Evolutionary conservation across 2,113 vertebrate genomes (phyloP).

Genomic region (Cryptotis parvus): DNA sequence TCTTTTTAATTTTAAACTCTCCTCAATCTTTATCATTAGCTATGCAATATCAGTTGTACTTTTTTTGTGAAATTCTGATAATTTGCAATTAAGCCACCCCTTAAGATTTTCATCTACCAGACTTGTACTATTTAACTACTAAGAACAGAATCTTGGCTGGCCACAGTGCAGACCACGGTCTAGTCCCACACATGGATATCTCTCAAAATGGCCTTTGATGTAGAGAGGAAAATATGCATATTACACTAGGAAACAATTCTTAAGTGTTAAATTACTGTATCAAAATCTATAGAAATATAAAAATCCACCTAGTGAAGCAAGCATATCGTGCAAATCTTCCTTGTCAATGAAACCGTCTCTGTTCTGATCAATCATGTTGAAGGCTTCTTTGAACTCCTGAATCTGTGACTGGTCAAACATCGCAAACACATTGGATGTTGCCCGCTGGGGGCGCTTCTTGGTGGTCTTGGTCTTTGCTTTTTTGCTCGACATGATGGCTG

Average conservation of each 20-base stretch:
- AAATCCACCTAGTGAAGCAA: conserved; percentile 94
- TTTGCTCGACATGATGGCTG: conserved; percentile 96
- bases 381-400: conserved; percentile 98
- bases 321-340: conserved; percentile 97
- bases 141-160: neutral
- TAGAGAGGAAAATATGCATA: neutral
- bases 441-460: conserved; percentile 98
- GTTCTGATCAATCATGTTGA: conserved; percentile 99
- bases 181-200: neutral
- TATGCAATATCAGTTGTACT: neutral
- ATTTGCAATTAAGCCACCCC: neutral
- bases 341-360: conserved; percentile 97
- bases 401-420: conserved; percentile 99
- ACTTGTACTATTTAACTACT: neutral
- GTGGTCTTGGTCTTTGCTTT: conserved; percentile 96
- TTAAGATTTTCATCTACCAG: neutral
- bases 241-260: neutral
- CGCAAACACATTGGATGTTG: conserved; percentile 97
- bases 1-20: conserved; percentile 12
- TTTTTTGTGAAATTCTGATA: neutral
- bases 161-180: neutral
- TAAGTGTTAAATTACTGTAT: neutral
- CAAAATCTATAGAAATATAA: neutral
- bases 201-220: neutral
- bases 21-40: neutral